These are phyloP conservation scores for Schizaphis graminum DNA, from an alignment of 2,888 invertebrate species.

Conservation along the genomic window DNA sequence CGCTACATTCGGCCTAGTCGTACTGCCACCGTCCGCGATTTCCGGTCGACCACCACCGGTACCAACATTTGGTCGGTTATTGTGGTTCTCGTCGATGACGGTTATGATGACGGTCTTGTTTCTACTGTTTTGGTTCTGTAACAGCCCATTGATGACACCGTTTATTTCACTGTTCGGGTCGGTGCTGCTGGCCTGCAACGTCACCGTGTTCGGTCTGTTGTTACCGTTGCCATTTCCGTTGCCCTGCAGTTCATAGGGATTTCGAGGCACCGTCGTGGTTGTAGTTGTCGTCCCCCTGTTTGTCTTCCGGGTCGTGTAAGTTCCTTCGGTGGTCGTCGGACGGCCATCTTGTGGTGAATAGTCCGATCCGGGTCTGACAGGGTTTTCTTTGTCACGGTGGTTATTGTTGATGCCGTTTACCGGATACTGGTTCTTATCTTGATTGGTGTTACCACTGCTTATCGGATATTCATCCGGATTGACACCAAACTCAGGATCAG, in stretches of 20 bases:
- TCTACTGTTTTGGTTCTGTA: constrained; percentile 1
- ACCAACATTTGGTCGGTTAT: constrained; percentile 4
- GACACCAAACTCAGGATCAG: constrained; percentile 67
- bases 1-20: neutral
- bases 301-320: neutral
- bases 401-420: neutral
- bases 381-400: constrained; percentile 3
- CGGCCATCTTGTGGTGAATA: neutral
- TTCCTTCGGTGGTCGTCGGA: neutral
- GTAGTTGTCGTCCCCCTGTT: neutral
- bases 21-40: neutral
- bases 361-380: neutral
- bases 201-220: constrained; percentile 29
- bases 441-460: neutral
- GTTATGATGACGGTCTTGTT: constrained; percentile 63
- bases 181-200: constrained; percentile 41
- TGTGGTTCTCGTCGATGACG: constrained; percentile 46
- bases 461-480: neutral
- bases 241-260: neutral
- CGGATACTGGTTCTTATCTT: neutral
- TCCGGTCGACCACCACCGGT: neutral
- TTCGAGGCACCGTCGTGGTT: neutral
- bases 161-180: constrained; percentile 35
- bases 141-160: constrained; percentile 52
- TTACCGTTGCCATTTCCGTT: neutral